These are phyloP conservation scores for Cephalopholis sonnerati DNA, from an alignment of 2,113 vertebrate genomes.

Conservation along the genomic window DNA sequence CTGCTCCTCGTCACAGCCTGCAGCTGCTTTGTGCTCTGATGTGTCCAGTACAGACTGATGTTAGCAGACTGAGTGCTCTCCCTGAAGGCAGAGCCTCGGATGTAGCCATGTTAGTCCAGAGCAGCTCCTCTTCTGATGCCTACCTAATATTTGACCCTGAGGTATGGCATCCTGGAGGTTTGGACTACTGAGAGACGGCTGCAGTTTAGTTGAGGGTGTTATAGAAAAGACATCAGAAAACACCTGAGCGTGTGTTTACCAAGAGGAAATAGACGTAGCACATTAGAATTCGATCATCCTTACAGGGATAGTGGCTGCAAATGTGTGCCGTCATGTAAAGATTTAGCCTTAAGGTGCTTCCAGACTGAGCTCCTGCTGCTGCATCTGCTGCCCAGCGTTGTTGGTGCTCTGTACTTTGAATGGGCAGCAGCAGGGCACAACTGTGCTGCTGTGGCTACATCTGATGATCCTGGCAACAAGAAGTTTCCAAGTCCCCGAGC, in stretches of 20 bases:
- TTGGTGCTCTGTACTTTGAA: constrained; percentile 15
- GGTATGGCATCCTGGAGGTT: background rate
- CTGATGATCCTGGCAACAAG: background rate
- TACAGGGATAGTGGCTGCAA: background rate
- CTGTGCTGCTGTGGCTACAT: background rate
- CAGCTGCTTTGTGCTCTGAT: constrained; percentile 32
- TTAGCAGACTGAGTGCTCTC: constrained; percentile 20
- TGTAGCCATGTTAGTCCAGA: constrained; percentile 24
- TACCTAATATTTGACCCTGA: constrained; percentile 49
- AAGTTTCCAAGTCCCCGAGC: background rate
- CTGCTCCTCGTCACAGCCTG: constrained; percentile 27
- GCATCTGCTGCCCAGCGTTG: background rate
- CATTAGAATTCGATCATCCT: constrained; percentile 1
- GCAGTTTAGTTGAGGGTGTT: constrained; percentile 17
- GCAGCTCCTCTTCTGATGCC: constrained; percentile 34
- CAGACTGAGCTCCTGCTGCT: background rate
- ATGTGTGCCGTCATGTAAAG: too few species aligned
- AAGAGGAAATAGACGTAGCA: constrained; percentile 15
- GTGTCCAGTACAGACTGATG: constrained; percentile 48
- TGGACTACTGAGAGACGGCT: background rate
- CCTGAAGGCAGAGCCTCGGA: constrained; percentile 36
- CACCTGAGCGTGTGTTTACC: constrained; percentile 22
- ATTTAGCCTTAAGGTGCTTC: background rate
- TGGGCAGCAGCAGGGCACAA: constrained; percentile 1
- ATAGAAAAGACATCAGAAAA: constrained; percentile 16